Evolutionary conservation across 2,888 invertebrate species (phyloP).

Genomic region (Tenthredo scrophulariae): DNA sequence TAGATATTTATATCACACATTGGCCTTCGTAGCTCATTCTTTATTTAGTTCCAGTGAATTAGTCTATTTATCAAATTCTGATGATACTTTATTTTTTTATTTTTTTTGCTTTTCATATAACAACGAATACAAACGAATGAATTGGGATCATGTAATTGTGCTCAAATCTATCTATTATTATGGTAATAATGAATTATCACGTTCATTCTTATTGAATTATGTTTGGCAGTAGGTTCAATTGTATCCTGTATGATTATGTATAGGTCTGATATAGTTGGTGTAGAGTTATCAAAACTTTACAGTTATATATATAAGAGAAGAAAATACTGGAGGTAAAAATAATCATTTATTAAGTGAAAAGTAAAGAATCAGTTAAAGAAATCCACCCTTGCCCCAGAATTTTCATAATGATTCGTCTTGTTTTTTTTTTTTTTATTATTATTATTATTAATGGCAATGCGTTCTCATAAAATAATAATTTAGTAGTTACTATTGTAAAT

Average conservation of each 20-base stretch:
- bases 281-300: neutral
- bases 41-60: slow-evolving; percentile 18
- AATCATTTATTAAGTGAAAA: neutral
- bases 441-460: slow-evolving; percentile 1
- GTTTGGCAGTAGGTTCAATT: neutral
- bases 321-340: slow-evolving; percentile 17
- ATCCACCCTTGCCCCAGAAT: slow-evolving; percentile 18
- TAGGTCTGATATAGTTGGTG: neutral
- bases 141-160: neutral
- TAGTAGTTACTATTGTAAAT: slow-evolving; percentile 6
- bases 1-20: slow-evolving; percentile 27
- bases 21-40: neutral
- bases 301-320: neutral
- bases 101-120: neutral
- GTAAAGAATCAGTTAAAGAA: neutral
- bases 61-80: neutral
- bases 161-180: slow-evolving; percentile 2
- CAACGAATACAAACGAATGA: neutral
- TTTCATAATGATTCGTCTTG: neutral
- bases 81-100: neutral
- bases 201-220: slow-evolving; percentile 29
- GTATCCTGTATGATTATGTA: neutral
- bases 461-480: slow-evolving; percentile 27
- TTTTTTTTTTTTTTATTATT: too few relatives aligned
- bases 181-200: neutral